Percentiles rank a stretch among this genome's conserved stretches.
Conservation (phyloP, 37 sponge, comb jelly and placozoan genomes). For the Spongia lamella region DNA sequence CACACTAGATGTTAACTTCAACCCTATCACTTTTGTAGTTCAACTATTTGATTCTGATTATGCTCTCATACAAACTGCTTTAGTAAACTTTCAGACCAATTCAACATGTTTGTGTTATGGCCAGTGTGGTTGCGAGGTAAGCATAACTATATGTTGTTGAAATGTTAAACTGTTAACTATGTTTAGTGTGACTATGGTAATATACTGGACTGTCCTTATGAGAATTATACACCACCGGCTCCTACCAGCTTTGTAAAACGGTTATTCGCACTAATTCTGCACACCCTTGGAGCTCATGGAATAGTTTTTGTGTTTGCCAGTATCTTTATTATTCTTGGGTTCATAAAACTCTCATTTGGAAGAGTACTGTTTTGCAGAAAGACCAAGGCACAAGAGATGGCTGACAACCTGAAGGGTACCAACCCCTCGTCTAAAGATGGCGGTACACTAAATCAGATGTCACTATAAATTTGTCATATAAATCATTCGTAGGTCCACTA, state of each 20-base stretch:
- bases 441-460: too few species aligned
- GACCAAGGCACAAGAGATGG: slow-evolving; percentile 60
- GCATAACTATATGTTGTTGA: neutral
- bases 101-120: slow-evolving; percentile 80
- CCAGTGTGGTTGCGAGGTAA: slow-evolving; percentile 72
- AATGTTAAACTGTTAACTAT: neutral
- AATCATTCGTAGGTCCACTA: slow-evolving; percentile 42
- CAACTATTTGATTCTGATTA: slow-evolving; percentile 69
- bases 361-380: slow-evolving; percentile 66
- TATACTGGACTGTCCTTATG: slow-evolving; percentile 6
- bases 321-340: slow-evolving; percentile 57
- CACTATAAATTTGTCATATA: too few species aligned
- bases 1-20: neutral
- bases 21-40: slow-evolving; percentile 25
- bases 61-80: slow-evolving; percentile 59
- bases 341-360: slow-evolving; percentile 68
- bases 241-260: slow-evolving; percentile 13
- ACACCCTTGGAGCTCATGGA: slow-evolving; percentile 61
- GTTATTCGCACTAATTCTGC: slow-evolving; percentile 39
- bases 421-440: too few species aligned
- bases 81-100: slow-evolving; percentile 51
- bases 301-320: slow-evolving; percentile 52
- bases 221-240: neutral
- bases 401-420: slow-evolving; percentile 29
- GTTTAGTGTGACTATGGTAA: slow-evolving; percentile 7